Evolutionary conservation across 2,113 vertebrate genomes (phyloP).

Genomic region (Meleagris gallopavo): DNA sequence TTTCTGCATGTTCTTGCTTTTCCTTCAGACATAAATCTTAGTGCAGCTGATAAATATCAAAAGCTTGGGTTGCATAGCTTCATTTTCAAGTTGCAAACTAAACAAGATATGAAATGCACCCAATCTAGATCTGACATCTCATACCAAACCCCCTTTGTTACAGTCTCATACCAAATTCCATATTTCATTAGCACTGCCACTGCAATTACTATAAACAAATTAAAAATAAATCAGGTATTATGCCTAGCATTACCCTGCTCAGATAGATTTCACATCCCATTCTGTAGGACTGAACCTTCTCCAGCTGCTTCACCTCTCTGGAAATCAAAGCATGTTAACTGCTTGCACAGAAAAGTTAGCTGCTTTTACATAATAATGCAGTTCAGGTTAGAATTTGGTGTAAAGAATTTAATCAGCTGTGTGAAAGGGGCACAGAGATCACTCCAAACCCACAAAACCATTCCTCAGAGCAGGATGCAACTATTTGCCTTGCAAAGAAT

Average conservation of each 20-base stretch:
- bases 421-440: neutral
- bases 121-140: neutral
- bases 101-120: neutral
- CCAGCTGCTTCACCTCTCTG: neutral
- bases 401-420: neutral
- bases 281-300: neutral
- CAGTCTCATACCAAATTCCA: neutral
- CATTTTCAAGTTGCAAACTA: neutral
- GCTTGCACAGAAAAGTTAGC: neutral
- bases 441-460: neutral
- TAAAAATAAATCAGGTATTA: neutral
- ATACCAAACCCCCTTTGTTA: neutral
- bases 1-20: neutral
- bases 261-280: neutral
- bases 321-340: neutral
- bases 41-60: neutral
- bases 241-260: neutral
- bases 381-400: neutral
- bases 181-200: neutral
- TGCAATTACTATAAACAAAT: neutral
- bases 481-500: neutral
- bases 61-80: neutral
- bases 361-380: neutral
- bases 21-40: neutral
- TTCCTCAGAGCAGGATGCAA: neutral